A percentile compares a stretch with the other conserved stretches of the same genome.
Conservation (phyloP, 2,797 vertebrate species). For the Ctenosaura bakeri region DNA sequence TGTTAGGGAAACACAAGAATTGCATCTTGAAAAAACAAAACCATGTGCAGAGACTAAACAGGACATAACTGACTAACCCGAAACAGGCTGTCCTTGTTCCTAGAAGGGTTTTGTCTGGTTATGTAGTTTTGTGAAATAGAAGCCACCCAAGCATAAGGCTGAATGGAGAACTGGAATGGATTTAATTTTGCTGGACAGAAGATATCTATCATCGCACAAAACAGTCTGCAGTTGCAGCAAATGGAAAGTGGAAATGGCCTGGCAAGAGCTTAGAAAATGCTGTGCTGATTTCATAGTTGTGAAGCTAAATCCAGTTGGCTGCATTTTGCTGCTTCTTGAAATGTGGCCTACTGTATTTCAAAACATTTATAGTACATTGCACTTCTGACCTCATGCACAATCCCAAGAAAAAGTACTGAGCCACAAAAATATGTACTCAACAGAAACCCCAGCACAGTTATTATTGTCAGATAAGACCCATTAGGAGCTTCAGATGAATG, state of each 20-base stretch:
- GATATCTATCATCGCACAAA: background rate
- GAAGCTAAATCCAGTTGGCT: background rate
- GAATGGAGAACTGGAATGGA: background rate
- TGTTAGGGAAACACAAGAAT: constrained; percentile 13
- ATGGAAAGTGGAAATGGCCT: constrained; percentile 8
- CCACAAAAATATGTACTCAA: background rate
- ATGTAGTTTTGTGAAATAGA: constrained; percentile 14
- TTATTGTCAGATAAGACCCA: background rate
- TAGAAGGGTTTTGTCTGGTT: background rate
- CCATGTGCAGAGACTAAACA: background rate
- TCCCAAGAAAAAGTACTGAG: background rate
- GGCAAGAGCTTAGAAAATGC: background rate
- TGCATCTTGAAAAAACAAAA: background rate
- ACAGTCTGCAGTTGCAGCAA: background rate
- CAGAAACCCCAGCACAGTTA: background rate
- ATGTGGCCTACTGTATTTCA: background rate
- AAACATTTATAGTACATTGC: background rate
- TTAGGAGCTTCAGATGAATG: background rate
- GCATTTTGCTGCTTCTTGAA: background rate
- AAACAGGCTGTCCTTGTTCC: background rate
- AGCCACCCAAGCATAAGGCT: background rate
- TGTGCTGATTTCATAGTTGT: background rate
- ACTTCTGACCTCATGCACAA: background rate
- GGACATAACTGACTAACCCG: background rate
- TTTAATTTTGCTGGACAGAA: background rate